A percentile compares a stretch with the other conserved stretches of the same genome.
phyloP scores from a whole-genome alignment of 2,113 vertebrate species.

The Mungos mungo region DNA sequence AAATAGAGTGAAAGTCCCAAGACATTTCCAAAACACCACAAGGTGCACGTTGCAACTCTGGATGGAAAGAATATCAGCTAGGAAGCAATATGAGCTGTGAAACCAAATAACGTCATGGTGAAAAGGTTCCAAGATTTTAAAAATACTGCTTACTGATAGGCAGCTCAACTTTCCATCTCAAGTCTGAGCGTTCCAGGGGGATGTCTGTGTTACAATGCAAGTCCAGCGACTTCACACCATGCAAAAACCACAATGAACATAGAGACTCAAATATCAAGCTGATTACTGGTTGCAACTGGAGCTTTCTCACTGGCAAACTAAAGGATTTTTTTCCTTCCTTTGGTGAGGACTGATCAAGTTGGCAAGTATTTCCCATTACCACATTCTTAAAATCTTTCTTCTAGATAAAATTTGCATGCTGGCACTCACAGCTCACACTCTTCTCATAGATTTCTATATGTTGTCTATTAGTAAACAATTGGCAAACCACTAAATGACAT shows the following conservation, averaged over 20 bases:
- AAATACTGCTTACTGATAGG: conserved; percentile 69
- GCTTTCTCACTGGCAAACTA: neutral
- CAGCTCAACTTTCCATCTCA: conserved; percentile 62
- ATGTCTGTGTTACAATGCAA: conserved; percentile 41
- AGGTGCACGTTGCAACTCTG: conserved; percentile 19
- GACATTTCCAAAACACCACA: conserved; percentile 17
- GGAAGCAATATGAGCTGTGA: conserved; percentile 63
- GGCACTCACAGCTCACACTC: neutral
- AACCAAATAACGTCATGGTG: conserved; percentile 60
- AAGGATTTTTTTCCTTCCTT: conserved; percentile 23
- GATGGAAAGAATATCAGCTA: conserved; percentile 61
- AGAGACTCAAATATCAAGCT: conserved; percentile 47
- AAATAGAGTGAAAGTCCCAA: conserved; percentile 21
- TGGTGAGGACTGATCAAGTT: neutral
- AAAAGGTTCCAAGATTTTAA: conserved; percentile 64
- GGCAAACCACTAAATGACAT: neutral
- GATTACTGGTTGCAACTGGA: neutral
- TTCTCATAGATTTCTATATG: neutral
- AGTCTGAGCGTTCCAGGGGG: neutral
- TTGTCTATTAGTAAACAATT: neutral
- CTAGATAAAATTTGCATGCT: neutral
- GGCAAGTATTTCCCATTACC: neutral
- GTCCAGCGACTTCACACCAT: conserved; percentile 8
- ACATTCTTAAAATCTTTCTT: conserved; percentile 23
- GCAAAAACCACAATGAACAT: conserved; percentile 34